Percentiles rank a stretch among this genome's conserved stretches.
phyloP scores from a whole-genome alignment of 2,797 vertebrate genomes.

The Yasuhikotakia modesta region DNA sequence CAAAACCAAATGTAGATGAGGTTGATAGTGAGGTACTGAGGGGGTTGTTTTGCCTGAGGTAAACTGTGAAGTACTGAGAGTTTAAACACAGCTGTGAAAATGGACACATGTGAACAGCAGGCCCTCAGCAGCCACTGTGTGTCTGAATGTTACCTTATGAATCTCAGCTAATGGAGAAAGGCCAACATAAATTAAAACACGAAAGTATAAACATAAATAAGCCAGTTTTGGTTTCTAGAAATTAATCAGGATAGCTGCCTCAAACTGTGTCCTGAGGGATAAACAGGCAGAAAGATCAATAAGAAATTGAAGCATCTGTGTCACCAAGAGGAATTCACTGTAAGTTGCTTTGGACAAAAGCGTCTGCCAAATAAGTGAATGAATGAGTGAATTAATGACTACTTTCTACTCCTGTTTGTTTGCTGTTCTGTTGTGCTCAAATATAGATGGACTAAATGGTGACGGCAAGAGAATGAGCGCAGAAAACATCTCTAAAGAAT shows the following conservation, averaged over 20 bases:
- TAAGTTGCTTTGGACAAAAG: too few species aligned
- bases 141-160: conserved; percentile 26
- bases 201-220: not conserved
- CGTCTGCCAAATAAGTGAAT: too few species aligned
- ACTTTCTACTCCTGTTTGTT: not conserved
- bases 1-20: conserved; percentile 28
- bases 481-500: conserved; percentile 30
- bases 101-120: conserved; percentile 44
- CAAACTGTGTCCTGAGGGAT: not conserved
- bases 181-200: not conserved
- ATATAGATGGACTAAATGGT: conserved; percentile 44
- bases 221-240: not conserved
- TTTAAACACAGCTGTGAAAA: conserved; percentile 61
- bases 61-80: conserved; percentile 53
- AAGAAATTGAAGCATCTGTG: not conserved
- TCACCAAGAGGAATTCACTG: not conserved
- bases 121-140: not conserved
- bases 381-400: too few species aligned
- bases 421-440: conserved; percentile 5
- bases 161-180: not conserved
- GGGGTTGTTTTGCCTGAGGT: conserved; percentile 37
- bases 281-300: not conserved
- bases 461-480: conserved; percentile 31
- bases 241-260: not conserved
- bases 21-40: conserved; percentile 23